Evolutionary conservation across 2,888 invertebrate genomes (phyloP), one percentile per base, ranked within the genome.

Genomic region (Osmoderma eremita): DNA sequence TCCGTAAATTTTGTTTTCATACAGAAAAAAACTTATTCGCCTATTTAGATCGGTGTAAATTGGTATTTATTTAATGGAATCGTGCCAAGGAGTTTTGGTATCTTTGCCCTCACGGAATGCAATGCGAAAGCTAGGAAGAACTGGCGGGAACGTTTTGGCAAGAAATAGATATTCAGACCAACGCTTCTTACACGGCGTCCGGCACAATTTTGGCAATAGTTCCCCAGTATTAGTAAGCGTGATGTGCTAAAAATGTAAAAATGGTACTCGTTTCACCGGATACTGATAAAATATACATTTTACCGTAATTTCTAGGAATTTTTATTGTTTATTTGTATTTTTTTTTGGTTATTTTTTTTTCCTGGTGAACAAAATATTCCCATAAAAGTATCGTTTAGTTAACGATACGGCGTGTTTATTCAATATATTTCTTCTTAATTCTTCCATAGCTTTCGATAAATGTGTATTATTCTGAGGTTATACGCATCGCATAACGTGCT

Each of bases 181-280:
- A 15, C 42, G 24, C 45, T 24, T 30, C 13, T 58, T 58, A 24
- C 10, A 30, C 22, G 13, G 20, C 42, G 5, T 10, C 15, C 15
- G 22, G 13, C 42, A 58, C 24, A 45, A 58, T 58, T 58, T 58
- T 58, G 58, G 42, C 58, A 24, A 17, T 24, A 45, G 24, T 58
- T 42, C 42, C 42, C 6, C 30, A 45, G 58, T 39, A 18, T 58
- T 58, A 24, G 58, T 45, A 45, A 58, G 17, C 45, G 30, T 17
- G 42, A 6, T 17, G 15, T 13, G 24, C 42, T 58, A 45, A 58
- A 45, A 30, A 42, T 58, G 42, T 30, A 24, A 54, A 18, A n/a
- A 36, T 36, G 12, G 12, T 4, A 20, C 4, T 20, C 13, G 24
- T 13, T 24, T 17, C 8, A 36, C 36, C 53, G 36, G 53, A 53